Evolutionary conservation across 92 coral and sea anemone species (phyloP), one percentile per base, ranked within the genome.

Genomic region (Porites cylindrica): DNA sequence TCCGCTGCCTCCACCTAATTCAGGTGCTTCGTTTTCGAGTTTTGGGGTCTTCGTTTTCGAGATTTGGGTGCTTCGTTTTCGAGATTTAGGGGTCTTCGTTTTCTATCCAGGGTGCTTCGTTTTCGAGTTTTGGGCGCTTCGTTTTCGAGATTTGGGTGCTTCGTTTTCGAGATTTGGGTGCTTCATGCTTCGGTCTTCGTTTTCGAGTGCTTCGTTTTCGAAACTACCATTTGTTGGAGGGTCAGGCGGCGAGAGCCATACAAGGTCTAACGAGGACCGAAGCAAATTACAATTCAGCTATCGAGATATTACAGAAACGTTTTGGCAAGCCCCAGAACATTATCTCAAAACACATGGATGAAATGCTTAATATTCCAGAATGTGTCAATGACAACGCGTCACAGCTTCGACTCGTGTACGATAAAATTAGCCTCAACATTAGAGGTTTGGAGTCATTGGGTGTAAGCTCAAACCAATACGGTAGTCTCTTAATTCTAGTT

Each of bases 361-460:
- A 89, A 9, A 76, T 93, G 69, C 75, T 93, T 1, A 93, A 90
- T 67, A 78, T 93, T 32, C 91, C 91, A 10, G 78, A 66, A 53
- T 77, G 89, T 65, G 61, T 80, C 4, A 61, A 67, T 9, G 86
- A 87, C 17, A 85, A 75, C 58, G 81, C 91, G 0, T 90, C 86
- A 6, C 93, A 89, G 24, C 78, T 92, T 3, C 70, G 89, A 13
- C 80, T 81, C 72, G 92, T 77, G 0, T 90, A 92, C 54, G 89
- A 89, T 71, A 81, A 90, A 26, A 86, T 92, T 8, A 89, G 82
- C 65, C 64, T 89, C 1, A 75, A 81, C 24, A 77, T 85, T 0
- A 71, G 95, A 16, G 88, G 93, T 6, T 26, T 92, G n/a, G 82
- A 77, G 60, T 66, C 91, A 1, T 65, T 92, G 8, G 94, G 92